phyloP scores from a whole-genome alignment of 2,113 vertebrate genomes.

The Alectura lathami region DNA sequence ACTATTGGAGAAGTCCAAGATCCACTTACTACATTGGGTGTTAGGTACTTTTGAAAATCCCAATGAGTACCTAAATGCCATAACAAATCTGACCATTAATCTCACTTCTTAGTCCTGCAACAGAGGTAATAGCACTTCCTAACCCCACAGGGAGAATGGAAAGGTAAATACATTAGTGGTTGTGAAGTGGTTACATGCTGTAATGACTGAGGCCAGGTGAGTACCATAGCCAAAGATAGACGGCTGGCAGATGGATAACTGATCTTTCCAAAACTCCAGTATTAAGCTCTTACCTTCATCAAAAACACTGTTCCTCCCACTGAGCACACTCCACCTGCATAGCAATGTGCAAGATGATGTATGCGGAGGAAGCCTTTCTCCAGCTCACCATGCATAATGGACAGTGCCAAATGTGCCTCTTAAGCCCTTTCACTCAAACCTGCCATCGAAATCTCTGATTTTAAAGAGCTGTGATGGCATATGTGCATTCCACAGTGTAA shows the following conservation, averaged over 20 bases:
- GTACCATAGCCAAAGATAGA: neutral
- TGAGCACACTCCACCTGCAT: neutral
- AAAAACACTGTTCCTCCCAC: neutral
- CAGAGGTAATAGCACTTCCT: conserved; percentile 6
- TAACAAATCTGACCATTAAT: conserved; percentile 52
- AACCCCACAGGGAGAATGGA: neutral
- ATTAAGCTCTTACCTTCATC: neutral
- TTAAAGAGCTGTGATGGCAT: neutral
- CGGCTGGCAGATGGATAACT: neutral
- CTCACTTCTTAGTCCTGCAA: conserved; percentile 51
- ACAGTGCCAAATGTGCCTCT: neutral
- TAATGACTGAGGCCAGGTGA: neutral
- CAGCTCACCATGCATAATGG: neutral
- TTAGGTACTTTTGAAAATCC: conserved; percentile 25
- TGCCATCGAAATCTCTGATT: neutral
- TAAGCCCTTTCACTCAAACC: neutral
- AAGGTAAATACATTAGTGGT: conserved; percentile 26
- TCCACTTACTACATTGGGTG: neutral
- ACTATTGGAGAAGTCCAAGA: neutral
- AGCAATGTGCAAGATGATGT: neutral
- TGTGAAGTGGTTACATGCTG: neutral
- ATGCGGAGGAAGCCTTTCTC: neutral
- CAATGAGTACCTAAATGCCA: conserved; percentile 47
- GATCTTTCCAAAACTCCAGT: neutral
- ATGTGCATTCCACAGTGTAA: fast-evolving